Base-by-base conservation (phyloP, 2,888 invertebrate genomes). In the Heliconius aoede region DNA sequence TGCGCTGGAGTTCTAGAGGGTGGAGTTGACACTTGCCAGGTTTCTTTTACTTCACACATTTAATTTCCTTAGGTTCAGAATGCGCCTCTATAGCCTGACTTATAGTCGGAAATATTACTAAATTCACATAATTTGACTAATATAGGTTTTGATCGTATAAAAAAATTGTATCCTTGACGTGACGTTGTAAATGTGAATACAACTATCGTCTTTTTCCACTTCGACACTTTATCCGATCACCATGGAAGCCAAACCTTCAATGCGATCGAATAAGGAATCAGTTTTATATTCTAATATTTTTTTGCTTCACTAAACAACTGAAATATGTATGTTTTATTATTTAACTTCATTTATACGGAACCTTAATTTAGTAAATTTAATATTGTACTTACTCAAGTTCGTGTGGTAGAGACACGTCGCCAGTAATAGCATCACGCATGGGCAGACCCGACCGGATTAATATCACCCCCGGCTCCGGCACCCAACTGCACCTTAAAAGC, bases 21-120 rank as follows among this genome's bases (percentile, higher is more conserved):
- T 9, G 91, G 90, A 4, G 88, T 88, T 0, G 92, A 92, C 73
- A 85, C 90, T 51, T 92, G 92, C 79, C 87, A 90, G 87, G 92
- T 91, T n/a, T 55, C 3, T 9, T n/a, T 21, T n/a, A n/a, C 3
- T 55, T n/a, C 3, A 55, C 11, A 5, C 18, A 51, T 36, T 36
- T 36, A 36, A 13, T 36, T 36, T 13, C 4, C 3, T 36, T 13
- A 36, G 13, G 36, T 36, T 13, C 36, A 36, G 46, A 46, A n/a
- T n/a, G n/a, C n/a, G n/a, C n/a, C n/a, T n/a, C n/a, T n/a, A n/a
- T n/a, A n/a, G n/a, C n/a, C n/a, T n/a, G n/a, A n/a, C n/a, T n/a
- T n/a, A n/a, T 46, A 18, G 1, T 46, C 46, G 13, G 1, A 40
- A 15, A 40, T 40, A 40, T 40, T 40, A 40, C 36, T 13, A 40